Percentiles rank a stretch among this genome's conserved stretches.
Evolutionary conservation across 2,888 invertebrate species (phyloP).

Genomic region (Cryptophagus acutangulus): DNA sequence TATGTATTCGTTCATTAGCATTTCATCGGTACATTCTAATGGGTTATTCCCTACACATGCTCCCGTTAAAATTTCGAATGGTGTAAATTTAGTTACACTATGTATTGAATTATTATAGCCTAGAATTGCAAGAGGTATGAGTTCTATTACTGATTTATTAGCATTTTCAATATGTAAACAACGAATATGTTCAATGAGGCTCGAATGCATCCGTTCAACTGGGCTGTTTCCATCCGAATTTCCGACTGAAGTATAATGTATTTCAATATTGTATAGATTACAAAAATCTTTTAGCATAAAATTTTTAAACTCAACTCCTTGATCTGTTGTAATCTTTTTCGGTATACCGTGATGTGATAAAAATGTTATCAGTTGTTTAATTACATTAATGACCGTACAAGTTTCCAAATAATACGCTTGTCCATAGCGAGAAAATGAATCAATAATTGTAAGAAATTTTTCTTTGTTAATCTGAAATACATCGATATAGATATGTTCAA

Average conservation of each 20-base stretch:
- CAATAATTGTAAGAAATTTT: conserved; percentile 5
- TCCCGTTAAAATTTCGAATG: no score
- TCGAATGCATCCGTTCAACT: conserved; percentile 4
- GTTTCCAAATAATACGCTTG: background rate
- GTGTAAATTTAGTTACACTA: background rate
- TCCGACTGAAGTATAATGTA: conserved; percentile 1
- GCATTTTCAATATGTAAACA: background rate
- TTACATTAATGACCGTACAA: background rate
- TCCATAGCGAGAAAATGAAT: background rate
- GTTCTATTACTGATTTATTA: background rate
- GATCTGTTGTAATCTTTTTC: background rate
- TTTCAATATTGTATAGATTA: conserved; percentile 1
- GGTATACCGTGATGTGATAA: background rate
- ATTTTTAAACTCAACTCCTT: conserved; percentile 3
- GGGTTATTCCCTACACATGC: no score
- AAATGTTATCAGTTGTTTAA: background rate
- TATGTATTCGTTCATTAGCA: no score
- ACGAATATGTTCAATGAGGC: background rate
- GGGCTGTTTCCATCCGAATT: background rate
- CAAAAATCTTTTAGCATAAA: background rate
- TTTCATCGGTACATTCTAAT: no score
- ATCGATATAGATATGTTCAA: conserved; percentile 2
- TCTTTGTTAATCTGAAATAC: background rate
- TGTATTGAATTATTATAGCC: conserved; percentile 4
- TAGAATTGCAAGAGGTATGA: background rate